These are phyloP conservation scores for Ylistrum balloti DNA, from an alignment of 1,140 invertebrate genomes.

Conservation along the genomic window DNA sequence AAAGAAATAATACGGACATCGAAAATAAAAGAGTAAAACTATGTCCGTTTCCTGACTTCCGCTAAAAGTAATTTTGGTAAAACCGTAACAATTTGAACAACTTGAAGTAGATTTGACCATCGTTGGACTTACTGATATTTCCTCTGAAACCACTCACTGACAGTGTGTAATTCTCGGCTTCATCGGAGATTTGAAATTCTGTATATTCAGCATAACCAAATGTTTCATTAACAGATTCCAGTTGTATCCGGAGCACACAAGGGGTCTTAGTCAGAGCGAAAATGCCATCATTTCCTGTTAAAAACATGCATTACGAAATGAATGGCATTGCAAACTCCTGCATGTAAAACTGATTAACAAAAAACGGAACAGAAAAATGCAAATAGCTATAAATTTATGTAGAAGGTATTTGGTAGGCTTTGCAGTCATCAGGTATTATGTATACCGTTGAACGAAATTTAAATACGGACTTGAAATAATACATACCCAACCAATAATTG, in stretches of 20 bases:
- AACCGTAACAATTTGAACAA: neutral
- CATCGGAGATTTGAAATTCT: neutral
- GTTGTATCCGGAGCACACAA: neutral
- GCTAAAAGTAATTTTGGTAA: neutral
- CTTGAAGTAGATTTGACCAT: no score
- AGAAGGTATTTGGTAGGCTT: no score
- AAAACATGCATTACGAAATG: neutral
- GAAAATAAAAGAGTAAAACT: no score
- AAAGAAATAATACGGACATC: no score
- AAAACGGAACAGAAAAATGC: no score
- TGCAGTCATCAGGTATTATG: no score
- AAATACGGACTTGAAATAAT: no score
- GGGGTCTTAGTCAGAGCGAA: neutral
- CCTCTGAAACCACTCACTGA: neutral
- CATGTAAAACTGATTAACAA: no score
- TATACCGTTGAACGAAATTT: no score
- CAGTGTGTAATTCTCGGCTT: neutral
- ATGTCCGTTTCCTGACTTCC: neutral
- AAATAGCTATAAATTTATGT: no score
- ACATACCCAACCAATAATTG: neutral
- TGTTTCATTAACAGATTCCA: neutral
- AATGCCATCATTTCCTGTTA: neutral
- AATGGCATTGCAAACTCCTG: neutral
- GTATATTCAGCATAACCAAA: neutral
- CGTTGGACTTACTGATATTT: neutral